phyloP scores from a whole-genome alignment of 2,888 invertebrate species.

The Eupithecia centaureata region DNA sequence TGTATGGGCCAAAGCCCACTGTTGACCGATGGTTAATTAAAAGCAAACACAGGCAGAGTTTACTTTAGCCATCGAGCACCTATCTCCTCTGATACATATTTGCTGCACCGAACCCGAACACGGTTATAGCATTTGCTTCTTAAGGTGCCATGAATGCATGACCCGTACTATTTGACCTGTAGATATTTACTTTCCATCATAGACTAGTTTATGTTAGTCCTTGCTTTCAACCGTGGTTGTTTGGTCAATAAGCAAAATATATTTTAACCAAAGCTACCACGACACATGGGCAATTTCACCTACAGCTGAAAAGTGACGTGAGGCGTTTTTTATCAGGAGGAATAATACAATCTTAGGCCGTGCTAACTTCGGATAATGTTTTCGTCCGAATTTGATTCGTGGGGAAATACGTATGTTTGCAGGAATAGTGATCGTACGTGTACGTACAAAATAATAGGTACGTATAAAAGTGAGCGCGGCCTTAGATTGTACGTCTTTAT shows the following conservation, averaged over 20 bases:
- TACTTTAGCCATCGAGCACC: conserved; percentile 65
- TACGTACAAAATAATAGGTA: too few relatives aligned
- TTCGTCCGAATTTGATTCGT: too few relatives aligned
- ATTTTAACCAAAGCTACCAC: background rate
- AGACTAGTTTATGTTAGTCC: background rate
- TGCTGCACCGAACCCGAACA: conserved; percentile 41
- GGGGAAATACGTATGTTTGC: too few relatives aligned
- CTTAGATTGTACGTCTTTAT: too few relatives aligned
- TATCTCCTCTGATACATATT: conserved; percentile 52
- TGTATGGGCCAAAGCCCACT: conserved; percentile 68
- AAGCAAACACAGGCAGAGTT: conserved; percentile 74
- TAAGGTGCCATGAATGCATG: background rate
- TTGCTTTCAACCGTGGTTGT: background rate
- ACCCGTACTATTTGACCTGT: background rate
- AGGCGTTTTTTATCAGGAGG: too few relatives aligned
- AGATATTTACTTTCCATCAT: background rate
- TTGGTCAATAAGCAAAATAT: background rate
- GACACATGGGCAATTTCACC: background rate
- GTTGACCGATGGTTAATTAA: conserved; percentile 80
- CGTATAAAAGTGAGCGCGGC: too few relatives aligned
- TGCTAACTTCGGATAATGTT: too few relatives aligned
- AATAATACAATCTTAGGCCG: too few relatives aligned
- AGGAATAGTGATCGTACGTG: too few relatives aligned
- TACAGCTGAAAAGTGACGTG: background rate
- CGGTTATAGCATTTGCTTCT: conserved; percentile 13